A percentile compares a stretch with the other conserved stretches of the same genome.
These are phyloP conservation scores for Lordiphosa mommai DNA, from an alignment of 1,140 invertebrate genomes.

Conservation along the genomic window DNA sequence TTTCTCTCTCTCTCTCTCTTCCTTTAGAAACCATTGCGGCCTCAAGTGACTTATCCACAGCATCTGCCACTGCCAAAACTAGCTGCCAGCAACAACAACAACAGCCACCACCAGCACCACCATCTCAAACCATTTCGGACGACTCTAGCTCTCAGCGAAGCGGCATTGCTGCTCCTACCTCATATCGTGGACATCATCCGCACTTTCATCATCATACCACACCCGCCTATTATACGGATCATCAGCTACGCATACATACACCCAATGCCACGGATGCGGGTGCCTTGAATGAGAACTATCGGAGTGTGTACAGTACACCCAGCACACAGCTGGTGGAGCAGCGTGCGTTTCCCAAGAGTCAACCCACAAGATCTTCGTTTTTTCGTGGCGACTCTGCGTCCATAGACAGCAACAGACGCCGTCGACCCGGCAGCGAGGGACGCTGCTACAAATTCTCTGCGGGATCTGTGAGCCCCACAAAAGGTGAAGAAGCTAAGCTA, in stretches of 20 bases:
- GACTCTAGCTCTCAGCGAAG: constrained; percentile 42
- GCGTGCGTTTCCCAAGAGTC: constrained; percentile 60
- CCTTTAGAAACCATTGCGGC: constrained; percentile 63
- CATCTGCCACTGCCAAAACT: constrained; percentile 78
- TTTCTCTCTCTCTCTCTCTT: constrained; percentile 2
- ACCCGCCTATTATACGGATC: constrained; percentile 73
- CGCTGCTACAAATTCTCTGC: constrained; percentile 63
- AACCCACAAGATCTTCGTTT: background rate
- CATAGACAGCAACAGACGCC: constrained; percentile 24
- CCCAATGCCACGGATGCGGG: constrained; percentile 64
- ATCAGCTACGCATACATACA: constrained; percentile 66
- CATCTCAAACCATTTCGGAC: constrained; percentile 36
- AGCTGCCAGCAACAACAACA: constrained; percentile 68
- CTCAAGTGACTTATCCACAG: constrained; percentile 73
- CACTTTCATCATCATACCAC: constrained; percentile 74
- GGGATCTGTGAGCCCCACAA: constrained; percentile 64
- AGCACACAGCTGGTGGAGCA: constrained; percentile 66
- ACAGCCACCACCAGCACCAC: constrained; percentile 18
- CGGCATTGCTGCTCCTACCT: background rate
- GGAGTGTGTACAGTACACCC: constrained; percentile 69
- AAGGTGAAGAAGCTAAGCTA: constrained; percentile 51
- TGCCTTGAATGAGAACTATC: constrained; percentile 71
- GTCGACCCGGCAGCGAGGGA: constrained; percentile 52
- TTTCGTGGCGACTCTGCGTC: too few species aligned
- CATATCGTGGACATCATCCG: constrained; percentile 70